Evolutionary conservation across 2,888 invertebrate genomes (phyloP).

Genomic region (Carpatolechia fugitivella): DNA sequence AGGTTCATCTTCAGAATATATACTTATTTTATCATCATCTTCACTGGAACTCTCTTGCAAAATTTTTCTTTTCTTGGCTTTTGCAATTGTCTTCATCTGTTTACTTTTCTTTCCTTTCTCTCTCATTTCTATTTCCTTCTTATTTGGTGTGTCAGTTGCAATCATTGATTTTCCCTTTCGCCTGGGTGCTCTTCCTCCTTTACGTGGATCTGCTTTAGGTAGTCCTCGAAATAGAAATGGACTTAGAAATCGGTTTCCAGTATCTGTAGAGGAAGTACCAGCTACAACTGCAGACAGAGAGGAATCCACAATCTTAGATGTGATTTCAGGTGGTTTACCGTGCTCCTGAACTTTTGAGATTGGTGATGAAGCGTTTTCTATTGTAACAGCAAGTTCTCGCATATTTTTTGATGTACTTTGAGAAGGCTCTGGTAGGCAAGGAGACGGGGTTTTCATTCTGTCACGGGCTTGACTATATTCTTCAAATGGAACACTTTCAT

Average conservation of each 20-base stretch:
- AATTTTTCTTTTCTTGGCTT: neutral
- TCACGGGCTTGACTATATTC: too few species aligned
- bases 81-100: neutral
- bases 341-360: too few species aligned
- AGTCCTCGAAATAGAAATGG: constrained; percentile 27
- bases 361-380: too few species aligned
- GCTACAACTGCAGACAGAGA: too few species aligned
- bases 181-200: constrained; percentile 26
- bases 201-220: constrained; percentile 30
- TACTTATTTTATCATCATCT: constrained; percentile 16
- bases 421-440: too few species aligned
- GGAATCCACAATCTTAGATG: neutral
- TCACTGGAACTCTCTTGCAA: constrained; percentile 1
- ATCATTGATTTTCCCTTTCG: constrained; percentile 33
- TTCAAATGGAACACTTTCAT: too few species aligned
- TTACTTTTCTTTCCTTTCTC: neutral
- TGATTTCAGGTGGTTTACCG: too few species aligned
- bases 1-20: constrained; percentile 25
- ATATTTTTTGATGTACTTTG: too few species aligned
- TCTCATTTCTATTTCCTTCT: constrained; percentile 16
- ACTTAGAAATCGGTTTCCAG: constrained; percentile 15
- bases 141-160: constrained; percentile 35
- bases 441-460: neutral
- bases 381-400: too few species aligned
- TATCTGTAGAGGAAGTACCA: too few species aligned